Evolutionary conservation across 1,140 invertebrate species (phyloP), one percentile per base, ranked within the genome.

Genomic region (Sarcophaga bullata): DNA sequence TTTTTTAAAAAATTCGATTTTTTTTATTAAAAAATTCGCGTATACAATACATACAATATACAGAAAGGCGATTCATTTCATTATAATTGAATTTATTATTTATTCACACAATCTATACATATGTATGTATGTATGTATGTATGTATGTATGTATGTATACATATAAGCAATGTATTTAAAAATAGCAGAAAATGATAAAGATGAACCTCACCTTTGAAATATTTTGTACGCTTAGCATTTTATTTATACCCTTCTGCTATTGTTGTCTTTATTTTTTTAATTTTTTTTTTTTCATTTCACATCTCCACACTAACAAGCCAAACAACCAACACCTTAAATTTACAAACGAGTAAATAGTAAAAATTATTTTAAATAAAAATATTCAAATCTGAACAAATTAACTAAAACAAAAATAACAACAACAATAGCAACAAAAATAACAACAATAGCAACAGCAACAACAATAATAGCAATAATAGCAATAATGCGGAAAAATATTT

Each of bases 201-300:
- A 68, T 68, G 62, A 68, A 19, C 62, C 62, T 68, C 62, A 68
- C 62, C 62, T 68, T 68, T 68, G 17, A 68, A 68, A 19, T 68
- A 19, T 68, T 68, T 68, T 68, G 1, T 7, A 68, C 62, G 25
- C 25, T 37, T 37, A 37, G 4, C 25, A 37, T 37, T 37, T 37
- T 37, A 37, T 58, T 58, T 58, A 6, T 58, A 15, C 13, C 54
- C n/a, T 58, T 15, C n/a, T 58, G 2, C 6, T 13, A 58, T 37
- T 37, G 25, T 37, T 37, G 25, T 37, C 25, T 1, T 58, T 58
- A 58, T 15, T 58, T 7, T 58, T 58, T 13, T 58, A n/a, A n/a
- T 58, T 13, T 58, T n/a, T 4, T 58, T 13, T 13, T 58, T 15
- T 13, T 58, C n/a, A n/a, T 58, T n/a, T 58, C 15, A 58, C 15